phyloP scores from a whole-genome alignment of 1,140 invertebrate species.

The Mamestra configurata region DNA sequence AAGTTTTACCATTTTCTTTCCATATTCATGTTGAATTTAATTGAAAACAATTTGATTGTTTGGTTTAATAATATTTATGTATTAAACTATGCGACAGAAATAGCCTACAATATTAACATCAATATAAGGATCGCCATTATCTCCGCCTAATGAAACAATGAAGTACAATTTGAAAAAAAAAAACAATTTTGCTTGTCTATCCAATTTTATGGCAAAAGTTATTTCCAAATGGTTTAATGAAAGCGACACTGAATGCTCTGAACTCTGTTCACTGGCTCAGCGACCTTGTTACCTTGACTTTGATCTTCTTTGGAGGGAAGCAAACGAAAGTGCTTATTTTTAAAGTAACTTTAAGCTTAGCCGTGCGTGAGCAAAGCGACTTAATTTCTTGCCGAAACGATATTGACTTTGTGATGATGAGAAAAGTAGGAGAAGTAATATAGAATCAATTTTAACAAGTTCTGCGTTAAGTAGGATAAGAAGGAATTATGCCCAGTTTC shows the following conservation, averaged over 20 bases:
- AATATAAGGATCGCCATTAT: too few species aligned
- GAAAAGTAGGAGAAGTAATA: too few species aligned
- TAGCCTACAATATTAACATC: too few species aligned
- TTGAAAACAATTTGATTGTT: neutral
- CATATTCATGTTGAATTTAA: neutral
- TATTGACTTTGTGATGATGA: neutral
- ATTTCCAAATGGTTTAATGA: conserved; percentile 9
- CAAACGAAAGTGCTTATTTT: conserved; percentile 58
- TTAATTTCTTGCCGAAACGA: neutral
- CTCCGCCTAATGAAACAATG: too few species aligned
- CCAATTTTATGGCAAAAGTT: neutral
- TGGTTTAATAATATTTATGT: too few species aligned
- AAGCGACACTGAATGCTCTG: conserved; percentile 21
- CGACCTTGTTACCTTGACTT: conserved; percentile 65
- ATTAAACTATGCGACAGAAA: too few species aligned
- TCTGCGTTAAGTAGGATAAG: too few species aligned
- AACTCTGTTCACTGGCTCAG: conserved; percentile 18
- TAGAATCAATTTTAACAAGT: too few species aligned
- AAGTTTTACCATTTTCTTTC: conserved; percentile 11
- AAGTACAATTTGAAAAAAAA: too few species aligned
- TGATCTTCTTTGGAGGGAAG: conserved; percentile 53
- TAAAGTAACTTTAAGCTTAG: neutral
- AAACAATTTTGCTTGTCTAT: neutral
- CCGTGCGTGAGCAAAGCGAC: conserved; percentile 1
- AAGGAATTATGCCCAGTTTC: too few species aligned